These are phyloP conservation scores for Melipona beecheii DNA, from an alignment of 2,888 invertebrate species.

Conservation along the genomic window DNA sequence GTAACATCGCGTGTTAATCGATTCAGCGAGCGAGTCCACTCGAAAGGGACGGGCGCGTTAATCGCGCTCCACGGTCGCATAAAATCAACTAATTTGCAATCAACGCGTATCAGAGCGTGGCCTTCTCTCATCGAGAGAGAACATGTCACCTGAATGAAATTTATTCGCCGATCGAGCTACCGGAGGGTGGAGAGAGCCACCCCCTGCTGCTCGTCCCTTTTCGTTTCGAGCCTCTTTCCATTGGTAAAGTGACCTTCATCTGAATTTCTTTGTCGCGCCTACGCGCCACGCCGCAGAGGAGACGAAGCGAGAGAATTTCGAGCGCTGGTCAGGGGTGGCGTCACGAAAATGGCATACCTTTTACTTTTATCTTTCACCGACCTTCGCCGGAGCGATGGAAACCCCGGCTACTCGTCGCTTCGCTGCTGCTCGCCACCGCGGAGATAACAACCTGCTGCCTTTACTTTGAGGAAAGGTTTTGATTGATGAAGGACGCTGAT, in stretches of 20 bases:
- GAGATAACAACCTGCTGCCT: slow-evolving; percentile 33
- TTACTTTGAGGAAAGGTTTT: slow-evolving; percentile 13
- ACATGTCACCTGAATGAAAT: background rate
- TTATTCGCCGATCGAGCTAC: slow-evolving; percentile 26
- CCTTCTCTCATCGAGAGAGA: background rate
- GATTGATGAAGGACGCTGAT: slow-evolving; percentile 20
- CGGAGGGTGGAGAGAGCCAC: slow-evolving; percentile 33
- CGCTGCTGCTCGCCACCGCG: slow-evolving; percentile 1
- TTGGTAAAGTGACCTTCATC: slow-evolving; percentile 76
- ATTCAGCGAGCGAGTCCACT: background rate
- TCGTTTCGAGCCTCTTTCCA: slow-evolving; percentile 46
- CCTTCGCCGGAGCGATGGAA: background rate
- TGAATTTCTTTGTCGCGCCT: slow-evolving; percentile 72
- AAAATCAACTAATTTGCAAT: slow-evolving; percentile 51
- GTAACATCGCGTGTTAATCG: slow-evolving; percentile 6
- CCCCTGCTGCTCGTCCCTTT: background rate
- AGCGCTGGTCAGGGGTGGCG: slow-evolving; percentile 30
- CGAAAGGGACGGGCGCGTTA: slow-evolving; percentile 2
- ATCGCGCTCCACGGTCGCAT: slow-evolving; percentile 25
- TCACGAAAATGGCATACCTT: slow-evolving; percentile 23
- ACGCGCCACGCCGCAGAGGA: background rate
- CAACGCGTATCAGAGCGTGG: slow-evolving; percentile 28
- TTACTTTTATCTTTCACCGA: slow-evolving; percentile 49
- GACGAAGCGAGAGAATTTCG: slow-evolving; percentile 27
- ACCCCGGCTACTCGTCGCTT: background rate